Percentiles rank a stretch among this genome's conserved stretches.
Conservation (phyloP, 2,113 vertebrate species). For the Rostratula benghalensis region DNA sequence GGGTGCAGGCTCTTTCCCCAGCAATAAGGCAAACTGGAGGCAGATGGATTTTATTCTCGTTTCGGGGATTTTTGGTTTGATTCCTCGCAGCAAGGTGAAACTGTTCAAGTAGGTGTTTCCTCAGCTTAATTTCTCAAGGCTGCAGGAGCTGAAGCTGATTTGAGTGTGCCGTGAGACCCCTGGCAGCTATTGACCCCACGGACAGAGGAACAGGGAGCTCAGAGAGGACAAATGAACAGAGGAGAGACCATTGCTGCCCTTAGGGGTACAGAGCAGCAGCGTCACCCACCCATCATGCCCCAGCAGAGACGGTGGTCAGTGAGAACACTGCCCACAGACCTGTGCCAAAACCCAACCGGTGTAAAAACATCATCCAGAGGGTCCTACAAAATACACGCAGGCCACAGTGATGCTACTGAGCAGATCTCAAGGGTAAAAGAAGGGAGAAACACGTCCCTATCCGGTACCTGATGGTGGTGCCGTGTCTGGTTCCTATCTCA, state of each 20-base stretch:
- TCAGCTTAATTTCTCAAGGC: neutral
- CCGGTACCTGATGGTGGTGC: neutral
- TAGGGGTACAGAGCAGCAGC: neutral
- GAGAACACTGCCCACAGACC: neutral
- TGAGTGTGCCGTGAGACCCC: neutral
- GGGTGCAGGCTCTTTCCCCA: neutral
- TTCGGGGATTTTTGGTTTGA: neutral
- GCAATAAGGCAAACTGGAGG: neutral
- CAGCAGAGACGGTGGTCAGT: rapidly evolving
- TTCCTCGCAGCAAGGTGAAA: neutral
- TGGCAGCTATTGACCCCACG: neutral
- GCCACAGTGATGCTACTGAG: neutral
- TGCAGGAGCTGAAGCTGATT: neutral
- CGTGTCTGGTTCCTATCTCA: neutral
- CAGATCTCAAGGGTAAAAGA: rapidly evolving
- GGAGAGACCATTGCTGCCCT: neutral
- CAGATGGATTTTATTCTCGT: neutral
- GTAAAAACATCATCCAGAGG: neutral
- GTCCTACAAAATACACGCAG: rapidly evolving
- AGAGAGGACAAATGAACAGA: neutral
- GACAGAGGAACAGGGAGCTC: neutral
- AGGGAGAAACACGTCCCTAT: no score
- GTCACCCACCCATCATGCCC: rapidly evolving
- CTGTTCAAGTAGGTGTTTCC: neutral
- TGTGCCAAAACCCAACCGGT: neutral